phyloP scores from a whole-genome alignment of 2,113 vertebrate species.

The Machaerirhynchus nigripectus region DNA sequence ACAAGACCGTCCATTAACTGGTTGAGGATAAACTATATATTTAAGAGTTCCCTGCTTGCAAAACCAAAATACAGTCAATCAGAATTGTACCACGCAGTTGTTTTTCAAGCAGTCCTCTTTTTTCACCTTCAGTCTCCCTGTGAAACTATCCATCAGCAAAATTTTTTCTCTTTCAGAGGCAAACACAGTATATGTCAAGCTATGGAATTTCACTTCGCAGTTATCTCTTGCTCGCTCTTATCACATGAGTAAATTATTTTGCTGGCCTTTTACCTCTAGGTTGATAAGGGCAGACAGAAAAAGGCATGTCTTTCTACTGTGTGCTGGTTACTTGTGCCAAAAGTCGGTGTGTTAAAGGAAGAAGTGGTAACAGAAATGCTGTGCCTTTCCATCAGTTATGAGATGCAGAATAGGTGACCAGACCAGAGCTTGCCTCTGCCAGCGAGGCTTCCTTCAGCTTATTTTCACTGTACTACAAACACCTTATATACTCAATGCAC shows the following conservation, averaged over 20 bases:
- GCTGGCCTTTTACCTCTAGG: neutral
- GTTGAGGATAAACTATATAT: neutral
- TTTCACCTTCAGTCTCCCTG: neutral
- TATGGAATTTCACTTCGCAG: neutral
- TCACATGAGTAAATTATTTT: neutral
- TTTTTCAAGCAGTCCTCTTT: neutral
- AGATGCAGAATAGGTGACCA: neutral
- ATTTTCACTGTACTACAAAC: neutral
- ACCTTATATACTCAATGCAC: neutral
- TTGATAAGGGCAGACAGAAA: neutral
- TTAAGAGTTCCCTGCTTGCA: neutral
- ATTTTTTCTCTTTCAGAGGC: neutral
- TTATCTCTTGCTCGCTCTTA: neutral
- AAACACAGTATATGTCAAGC: neutral
- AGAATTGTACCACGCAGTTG: neutral
- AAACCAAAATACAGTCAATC: neutral
- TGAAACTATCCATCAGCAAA: neutral
- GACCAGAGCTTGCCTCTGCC: neutral
- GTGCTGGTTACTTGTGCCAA: neutral
- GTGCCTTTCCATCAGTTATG: neutral
- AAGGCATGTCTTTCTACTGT: neutral
- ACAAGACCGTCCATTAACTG: neutral
- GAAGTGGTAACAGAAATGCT: neutral
- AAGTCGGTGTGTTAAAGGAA: neutral
- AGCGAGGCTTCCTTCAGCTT: neutral